Evolutionary conservation across 2,113 vertebrate genomes (phyloP).

Genomic region (Prunella fulvescens): DNA sequence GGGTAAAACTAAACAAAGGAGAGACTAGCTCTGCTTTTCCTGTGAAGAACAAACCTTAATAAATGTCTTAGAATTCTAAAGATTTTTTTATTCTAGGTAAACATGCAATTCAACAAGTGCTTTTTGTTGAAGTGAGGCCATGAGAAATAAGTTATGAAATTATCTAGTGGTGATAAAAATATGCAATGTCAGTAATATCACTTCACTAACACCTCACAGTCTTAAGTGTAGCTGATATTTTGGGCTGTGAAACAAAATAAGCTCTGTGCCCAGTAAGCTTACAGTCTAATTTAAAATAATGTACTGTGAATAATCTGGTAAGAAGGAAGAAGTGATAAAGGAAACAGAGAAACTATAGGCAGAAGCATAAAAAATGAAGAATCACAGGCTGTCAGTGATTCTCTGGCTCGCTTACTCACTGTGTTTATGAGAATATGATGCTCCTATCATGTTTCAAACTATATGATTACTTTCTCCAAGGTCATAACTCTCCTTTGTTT

Average conservation of each 20-base stretch:
- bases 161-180: background rate
- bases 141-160: background rate
- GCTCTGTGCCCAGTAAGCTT: background rate
- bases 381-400: background rate
- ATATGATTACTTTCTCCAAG: background rate
- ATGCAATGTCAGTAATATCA: background rate
- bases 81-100: background rate
- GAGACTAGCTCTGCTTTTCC: background rate
- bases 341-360: background rate
- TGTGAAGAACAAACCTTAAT: background rate
- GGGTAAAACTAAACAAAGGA: background rate
- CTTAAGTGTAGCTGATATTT: background rate
- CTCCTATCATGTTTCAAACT: background rate
- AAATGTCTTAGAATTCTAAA: background rate
- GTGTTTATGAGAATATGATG: background rate
- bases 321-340: background rate
- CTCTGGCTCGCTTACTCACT: rapidly evolving
- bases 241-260: background rate
- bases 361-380: background rate
- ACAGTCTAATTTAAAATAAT: background rate
- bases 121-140: background rate
- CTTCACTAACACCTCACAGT: background rate
- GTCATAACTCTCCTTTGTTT: background rate
- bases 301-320: background rate
- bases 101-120: background rate